Base-by-base conservation (phyloP, 2,888 invertebrate genomes). In the Stenurella melanura region DNA sequence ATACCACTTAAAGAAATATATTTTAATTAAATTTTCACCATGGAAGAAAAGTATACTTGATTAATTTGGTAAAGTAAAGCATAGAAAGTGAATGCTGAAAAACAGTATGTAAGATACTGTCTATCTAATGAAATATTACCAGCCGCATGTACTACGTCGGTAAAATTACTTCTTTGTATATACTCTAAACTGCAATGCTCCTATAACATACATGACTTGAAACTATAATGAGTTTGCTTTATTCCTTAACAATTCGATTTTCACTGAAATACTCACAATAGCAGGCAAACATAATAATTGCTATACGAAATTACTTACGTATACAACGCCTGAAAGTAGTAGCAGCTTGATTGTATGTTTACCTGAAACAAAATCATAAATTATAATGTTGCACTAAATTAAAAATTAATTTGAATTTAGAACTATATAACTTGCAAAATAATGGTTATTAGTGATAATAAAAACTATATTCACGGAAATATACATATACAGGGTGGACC, bases 291-390 rank as follows among this genome's bases (percentile, higher is more conserved):
- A 66, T 17, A 18, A 66, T 66, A 38, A 66, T 42, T 66, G n/a
- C 19, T 17, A 10, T 12, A 38, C 2, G 42, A 11, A 42, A 19
- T 50, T 42, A 66, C 50, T 42, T 66, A 66, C 66, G 42, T 66
- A 50, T 10, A 19, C 19, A 50, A 19, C 4, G 50, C 38, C 66
- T 42, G 50, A 10, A 1, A 21, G 21, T 12, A 42, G 12, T 42
- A 15, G 42, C 12, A 42, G 42, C 42, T 38, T 50, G 21, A 66
- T 66, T 42, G 34, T 18, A 18, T 9, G 7, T 66, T 66, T 66
- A 66, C 66, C 66, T 66, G 50, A 66, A 66, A 66, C 66, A 66
- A 66, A 50, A 50, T 50, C 6, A 19, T 50, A 21, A 34, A 38
- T 66, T 42, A 26, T 4, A 66, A 66, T 66, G 50, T 66, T 50